Evolutionary conservation across 2,113 vertebrate genomes (phyloP), one percentile per base, ranked within the genome.

Genomic region (Cyrtonyx montezumae): DNA sequence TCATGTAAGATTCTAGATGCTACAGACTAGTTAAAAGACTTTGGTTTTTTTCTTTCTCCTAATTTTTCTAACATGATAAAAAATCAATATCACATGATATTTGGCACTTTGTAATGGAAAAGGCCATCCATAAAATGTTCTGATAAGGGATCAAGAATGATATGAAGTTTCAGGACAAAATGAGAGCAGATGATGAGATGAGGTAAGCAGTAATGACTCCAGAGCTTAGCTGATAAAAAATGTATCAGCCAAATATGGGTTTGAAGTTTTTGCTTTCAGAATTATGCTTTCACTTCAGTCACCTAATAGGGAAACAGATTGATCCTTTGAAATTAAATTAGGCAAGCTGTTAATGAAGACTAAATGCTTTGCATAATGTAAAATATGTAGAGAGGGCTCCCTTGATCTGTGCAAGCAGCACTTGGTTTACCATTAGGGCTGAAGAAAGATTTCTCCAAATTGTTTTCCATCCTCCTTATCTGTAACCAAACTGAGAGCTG

Each of bases 351-450:
- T 96, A 93, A 94, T 90, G 84, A 93, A 92, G 68, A 84, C 69
- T 91, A 90, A 93, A 94, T 84, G 51, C 40, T 94, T 91, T 94
- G 84, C 89, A 85, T 92, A 79, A 88, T 75, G 95, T 80, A 78
- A 88, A 87, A 68, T 83, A 85, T 7, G 40, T 58, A 91, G 46
- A 76, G 53, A 75, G 46, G 20, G 11, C 11, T 86, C 26, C 30
- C 45, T 94, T 89, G 73, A 85, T 89, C 61, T 71, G 9, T 56
- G 18, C 28, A 84, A 92, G 37, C 80, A 59, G 61, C 51, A 56
- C 51, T 62, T 71, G 30, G 9, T 36, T 67, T 70, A 82, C 28
- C 51, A 28, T 40, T 48, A 19, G 10, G 32, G 12, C 22, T 84
- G 46, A 62, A 90, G 26, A 73, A 67, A 61, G 32, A 18, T 67